phyloP scores from a whole-genome alignment of 2,113 vertebrate genomes.

The Colossoma macropomum region DNA sequence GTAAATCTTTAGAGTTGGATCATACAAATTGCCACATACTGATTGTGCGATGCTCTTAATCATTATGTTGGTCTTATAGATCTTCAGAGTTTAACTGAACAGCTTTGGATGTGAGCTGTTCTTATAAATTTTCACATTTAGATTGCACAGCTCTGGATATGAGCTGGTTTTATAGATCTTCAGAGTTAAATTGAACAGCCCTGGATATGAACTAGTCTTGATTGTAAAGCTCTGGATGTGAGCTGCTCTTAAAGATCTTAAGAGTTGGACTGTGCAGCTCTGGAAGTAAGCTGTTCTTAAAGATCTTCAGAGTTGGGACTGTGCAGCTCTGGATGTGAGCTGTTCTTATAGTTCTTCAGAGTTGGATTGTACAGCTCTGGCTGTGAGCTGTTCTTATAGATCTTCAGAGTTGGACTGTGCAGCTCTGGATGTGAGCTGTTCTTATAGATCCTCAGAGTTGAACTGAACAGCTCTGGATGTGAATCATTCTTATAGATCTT shows the following conservation, averaged over 20 bases:
- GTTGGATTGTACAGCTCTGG: not conserved
- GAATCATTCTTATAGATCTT: not conserved
- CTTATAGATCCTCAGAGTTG: no score
- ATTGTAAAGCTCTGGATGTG: not conserved
- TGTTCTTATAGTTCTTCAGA: not conserved
- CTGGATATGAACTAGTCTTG: not conserved
- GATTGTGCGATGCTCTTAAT: no score
- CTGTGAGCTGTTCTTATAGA: not conserved
- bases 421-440: not conserved
- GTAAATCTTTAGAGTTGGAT: not conserved
- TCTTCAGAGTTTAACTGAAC: no score
- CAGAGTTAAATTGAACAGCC: not conserved
- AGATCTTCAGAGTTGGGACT: not conserved
- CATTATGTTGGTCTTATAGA: no score
- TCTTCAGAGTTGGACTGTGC: not conserved
- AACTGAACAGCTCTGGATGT: no score
- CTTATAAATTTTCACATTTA: no score
- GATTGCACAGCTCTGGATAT: not conserved
- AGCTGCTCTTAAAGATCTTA: not conserved
- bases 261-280: not conserved
- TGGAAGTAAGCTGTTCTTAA: not conserved
- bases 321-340: not conserved
- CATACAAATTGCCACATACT: no score
- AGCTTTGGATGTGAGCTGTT: no score
- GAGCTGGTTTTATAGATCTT: not conserved